Evolutionary conservation across 2,797 vertebrate species (phyloP).

Genomic region (Cercopithecus diana): DNA sequence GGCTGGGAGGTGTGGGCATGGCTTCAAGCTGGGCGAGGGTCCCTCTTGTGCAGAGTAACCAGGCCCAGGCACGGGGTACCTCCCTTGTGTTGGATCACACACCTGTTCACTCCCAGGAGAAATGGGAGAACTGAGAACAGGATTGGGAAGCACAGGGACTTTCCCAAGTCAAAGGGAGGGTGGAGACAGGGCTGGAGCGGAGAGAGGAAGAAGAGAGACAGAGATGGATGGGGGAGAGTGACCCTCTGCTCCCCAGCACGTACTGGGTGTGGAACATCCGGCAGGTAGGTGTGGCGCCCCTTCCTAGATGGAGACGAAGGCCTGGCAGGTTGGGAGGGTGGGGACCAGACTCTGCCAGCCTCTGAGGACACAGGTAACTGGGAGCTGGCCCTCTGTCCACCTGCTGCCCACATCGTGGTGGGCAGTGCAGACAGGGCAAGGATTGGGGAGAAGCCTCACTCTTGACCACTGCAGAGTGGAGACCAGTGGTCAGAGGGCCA

Average conservation of each 20-base stretch:
- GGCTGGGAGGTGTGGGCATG: not conserved
- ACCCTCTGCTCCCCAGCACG: not conserved
- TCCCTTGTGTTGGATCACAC: fast-evolving
- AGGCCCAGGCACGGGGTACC: not conserved
- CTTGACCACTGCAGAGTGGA: not conserved
- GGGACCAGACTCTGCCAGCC: not conserved
- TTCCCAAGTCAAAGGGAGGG: no score
- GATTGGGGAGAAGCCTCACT: not conserved
- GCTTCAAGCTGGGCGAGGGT: not conserved
- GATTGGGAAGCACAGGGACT: not conserved
- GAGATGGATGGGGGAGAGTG: not conserved
- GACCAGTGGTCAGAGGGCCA: not conserved
- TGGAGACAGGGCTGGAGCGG: not conserved
- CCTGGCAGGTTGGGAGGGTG: not conserved
- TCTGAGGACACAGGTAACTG: not conserved
- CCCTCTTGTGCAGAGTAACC: not conserved
- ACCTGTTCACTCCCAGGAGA: not conserved
- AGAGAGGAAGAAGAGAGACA: not conserved
- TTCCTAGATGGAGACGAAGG: no score
- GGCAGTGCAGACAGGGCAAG: no score
- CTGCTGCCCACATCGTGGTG: fast-evolving
- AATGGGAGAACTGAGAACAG: not conserved
- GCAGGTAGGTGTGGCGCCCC: no score
- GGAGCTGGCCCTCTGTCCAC: not conserved
- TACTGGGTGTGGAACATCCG: no score